Evolutionary conservation across 1,140 invertebrate species (phyloP).

Genomic region (Temnothorax nylanderi): DNA sequence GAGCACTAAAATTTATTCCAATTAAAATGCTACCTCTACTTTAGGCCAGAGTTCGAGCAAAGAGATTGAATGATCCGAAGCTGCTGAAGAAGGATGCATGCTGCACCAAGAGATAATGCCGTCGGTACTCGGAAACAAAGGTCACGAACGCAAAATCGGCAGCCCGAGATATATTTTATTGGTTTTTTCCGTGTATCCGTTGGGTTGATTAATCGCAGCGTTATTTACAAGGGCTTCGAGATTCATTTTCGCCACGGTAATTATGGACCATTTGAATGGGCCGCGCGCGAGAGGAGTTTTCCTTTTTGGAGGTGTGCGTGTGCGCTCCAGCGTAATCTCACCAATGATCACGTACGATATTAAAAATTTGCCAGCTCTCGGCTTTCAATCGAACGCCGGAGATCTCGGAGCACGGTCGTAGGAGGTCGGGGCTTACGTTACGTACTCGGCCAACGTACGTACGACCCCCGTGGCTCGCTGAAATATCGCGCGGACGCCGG

Average conservation of each 20-base stretch:
- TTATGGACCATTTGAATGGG: conserved; percentile 39
- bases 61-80: conserved; percentile 56
- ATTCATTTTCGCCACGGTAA: conserved; percentile 49
- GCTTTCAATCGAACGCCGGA: conserved; percentile 32
- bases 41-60: conserved; percentile 52
- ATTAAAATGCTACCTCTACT: conserved; percentile 81
- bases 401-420: conserved; percentile 68
- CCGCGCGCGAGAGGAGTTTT: not conserved
- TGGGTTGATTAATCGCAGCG: conserved; percentile 44
- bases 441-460: conserved; percentile 35
- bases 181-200: conserved; percentile 11
- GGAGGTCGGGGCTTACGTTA: conserved; percentile 64
- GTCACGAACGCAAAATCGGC: conserved; percentile 7
- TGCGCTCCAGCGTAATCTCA: conserved; percentile 60
- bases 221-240: conserved; percentile 36
- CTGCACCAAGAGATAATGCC: not conserved
- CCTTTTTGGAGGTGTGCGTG: conserved; percentile 28
- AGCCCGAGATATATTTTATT: conserved; percentile 34
- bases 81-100: not conserved
- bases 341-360: conserved; percentile 64
- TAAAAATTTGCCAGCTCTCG: conserved; percentile 57
- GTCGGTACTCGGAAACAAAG: not conserved
- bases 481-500: conserved; percentile 76
- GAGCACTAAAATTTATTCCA: conserved; percentile 71
- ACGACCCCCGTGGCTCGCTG: conserved; percentile 76